Base-by-base conservation (phyloP, 2,113 vertebrate species). In the Lonchura striata region DNA sequence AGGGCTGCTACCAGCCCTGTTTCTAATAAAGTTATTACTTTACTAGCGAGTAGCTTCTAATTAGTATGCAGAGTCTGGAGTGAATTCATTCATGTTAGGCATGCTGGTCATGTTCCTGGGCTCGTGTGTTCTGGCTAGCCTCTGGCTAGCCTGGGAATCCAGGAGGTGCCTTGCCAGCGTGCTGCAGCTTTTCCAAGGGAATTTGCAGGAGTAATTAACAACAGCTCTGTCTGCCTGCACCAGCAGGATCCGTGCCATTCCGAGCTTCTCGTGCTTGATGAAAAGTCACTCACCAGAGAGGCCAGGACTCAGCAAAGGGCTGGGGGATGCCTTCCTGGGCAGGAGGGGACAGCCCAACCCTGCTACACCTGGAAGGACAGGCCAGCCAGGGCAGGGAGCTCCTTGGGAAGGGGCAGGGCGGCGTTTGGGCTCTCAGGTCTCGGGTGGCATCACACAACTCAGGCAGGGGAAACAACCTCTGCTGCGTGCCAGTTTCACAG, bases 101-200 rank as follows among this genome's bases (percentile, higher is more conserved):
- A 76, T 70, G 60, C 71, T 71, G 54, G 33, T 91, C 93, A 94
- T 81, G 69, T 86, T 95, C 53, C 82, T 64, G 88, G 56, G 52
- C 23, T 60, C 46, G 41, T 81, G 52, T 63, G 72, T 49, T 86
- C 79, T 56, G 44, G 35, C 52, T 94, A 88, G 90, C 85, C 94
- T 92, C 90, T 94, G 88, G 92, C 88, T 95, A 92, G 77, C 88
- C 82, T 83, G 85, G 88, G 80, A 94, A 75, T 81, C 35, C 7
- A 4, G 4, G 49, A 50, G 56, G 72, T 54, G 17, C 82, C 91
- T 74, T 90, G 76, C 56, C 15, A 16, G 71, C 25, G 56, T 19
- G 70, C 71, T 87, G 85, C 85, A 92, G 92, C 35, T 88, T 68
- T 95, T 94, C 78, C 64, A 77, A 60, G 72, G 80, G 82, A 93